Evolutionary conservation across 2,888 invertebrate genomes (phyloP).

Genomic region (Oasisia sp.): DNA sequence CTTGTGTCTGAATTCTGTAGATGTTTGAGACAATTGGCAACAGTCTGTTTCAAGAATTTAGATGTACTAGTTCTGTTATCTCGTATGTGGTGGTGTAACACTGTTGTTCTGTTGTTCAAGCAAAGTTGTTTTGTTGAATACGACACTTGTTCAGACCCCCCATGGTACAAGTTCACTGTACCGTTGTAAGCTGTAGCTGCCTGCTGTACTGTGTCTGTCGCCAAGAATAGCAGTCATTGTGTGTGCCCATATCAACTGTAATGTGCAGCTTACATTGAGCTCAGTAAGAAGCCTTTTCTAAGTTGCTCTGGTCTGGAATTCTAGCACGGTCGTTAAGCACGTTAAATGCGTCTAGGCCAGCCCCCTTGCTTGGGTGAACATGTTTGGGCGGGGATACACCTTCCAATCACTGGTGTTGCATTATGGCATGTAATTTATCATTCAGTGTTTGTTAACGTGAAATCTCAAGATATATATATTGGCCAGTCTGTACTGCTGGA

Average conservation of each 20-base stretch:
- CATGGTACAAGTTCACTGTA: background rate
- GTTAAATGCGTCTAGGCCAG: background rate
- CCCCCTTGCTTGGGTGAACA: background rate
- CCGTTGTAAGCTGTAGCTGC: background rate
- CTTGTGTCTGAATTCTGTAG: background rate
- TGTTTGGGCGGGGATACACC: background rate
- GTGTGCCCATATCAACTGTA: background rate
- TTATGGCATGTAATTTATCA: background rate
- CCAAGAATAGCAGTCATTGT: slow-evolving; percentile 9
- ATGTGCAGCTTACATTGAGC: background rate
- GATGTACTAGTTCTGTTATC: background rate
- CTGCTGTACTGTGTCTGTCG: background rate
- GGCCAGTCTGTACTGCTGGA: background rate
- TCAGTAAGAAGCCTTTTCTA: background rate
- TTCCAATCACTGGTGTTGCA: background rate
- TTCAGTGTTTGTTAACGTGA: background rate
- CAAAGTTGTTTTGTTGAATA: background rate
- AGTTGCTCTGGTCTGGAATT: background rate
- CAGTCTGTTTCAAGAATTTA: background rate
- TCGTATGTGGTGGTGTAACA: background rate
- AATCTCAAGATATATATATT: background rate
- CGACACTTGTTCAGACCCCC: background rate
- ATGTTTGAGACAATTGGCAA: background rate
- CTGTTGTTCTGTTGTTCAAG: background rate
- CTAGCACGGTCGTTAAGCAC: background rate